These are phyloP conservation scores for Sapayoa aenigma DNA, from an alignment of 2,113 vertebrate genomes.

Conservation along the genomic window DNA sequence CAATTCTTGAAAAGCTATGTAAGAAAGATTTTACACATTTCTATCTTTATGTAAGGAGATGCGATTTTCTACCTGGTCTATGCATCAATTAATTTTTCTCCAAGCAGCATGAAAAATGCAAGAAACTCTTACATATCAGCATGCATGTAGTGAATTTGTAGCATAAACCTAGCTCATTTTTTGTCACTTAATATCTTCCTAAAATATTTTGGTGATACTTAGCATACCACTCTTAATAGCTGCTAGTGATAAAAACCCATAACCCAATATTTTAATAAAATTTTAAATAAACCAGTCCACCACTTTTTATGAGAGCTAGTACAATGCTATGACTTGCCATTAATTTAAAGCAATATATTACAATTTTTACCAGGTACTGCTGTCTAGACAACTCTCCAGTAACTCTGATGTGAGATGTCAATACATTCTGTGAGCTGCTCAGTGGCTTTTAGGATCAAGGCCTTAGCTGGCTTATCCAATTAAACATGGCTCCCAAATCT, in stretches of 20 bases:
- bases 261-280: not conserved
- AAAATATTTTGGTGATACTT: constrained; percentile 13
- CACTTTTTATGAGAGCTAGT: not conserved
- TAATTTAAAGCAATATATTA: not conserved
- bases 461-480: not conserved
- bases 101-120: constrained; percentile 25
- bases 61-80: not conserved
- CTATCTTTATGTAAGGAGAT: not conserved
- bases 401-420: not conserved
- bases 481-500: not conserved
- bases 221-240: constrained; percentile 2
- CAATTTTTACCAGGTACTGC: not conserved
- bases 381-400: not conserved
- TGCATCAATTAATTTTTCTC: constrained; percentile 40
- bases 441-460: not conserved
- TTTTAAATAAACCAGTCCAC: constrained; percentile 17
- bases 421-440: not conserved
- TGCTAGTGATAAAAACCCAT: not conserved
- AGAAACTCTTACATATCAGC: not conserved
- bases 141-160: not conserved
- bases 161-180: not conserved
- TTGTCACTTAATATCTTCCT: not conserved
- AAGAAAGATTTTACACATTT: constrained; percentile 4
- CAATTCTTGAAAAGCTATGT: not conserved
- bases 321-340: not conserved